phyloP scores from a whole-genome alignment of 1,140 invertebrate species.

The Neodiprion pinetum region DNA sequence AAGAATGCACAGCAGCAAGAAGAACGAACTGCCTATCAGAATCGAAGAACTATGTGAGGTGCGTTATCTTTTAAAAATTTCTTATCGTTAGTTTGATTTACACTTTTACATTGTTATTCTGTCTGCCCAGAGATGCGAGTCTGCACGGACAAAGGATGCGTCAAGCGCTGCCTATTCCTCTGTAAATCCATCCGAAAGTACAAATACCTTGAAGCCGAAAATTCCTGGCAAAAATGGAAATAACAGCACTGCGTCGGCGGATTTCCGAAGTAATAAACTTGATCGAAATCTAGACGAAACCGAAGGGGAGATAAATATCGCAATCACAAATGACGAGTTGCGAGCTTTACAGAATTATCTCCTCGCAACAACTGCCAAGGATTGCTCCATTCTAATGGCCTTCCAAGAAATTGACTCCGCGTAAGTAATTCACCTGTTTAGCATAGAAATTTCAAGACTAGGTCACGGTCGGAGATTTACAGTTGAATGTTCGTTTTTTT shows the following conservation, averaged over 20 bases:
- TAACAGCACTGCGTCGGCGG: background rate
- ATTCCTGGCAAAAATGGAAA: background rate
- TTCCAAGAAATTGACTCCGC: slow-evolving; percentile 51
- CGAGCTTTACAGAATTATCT: slow-evolving; percentile 59
- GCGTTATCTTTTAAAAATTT: slow-evolving; percentile 34
- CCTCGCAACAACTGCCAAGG: slow-evolving; percentile 62
- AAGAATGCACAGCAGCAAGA: slow-evolving; percentile 45
- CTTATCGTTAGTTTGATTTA: no score
- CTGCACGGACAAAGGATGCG: background rate
- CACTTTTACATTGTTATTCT: no score
- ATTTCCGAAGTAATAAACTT: background rate
- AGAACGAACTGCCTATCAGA: slow-evolving; percentile 47
- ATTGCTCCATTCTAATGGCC: slow-evolving; percentile 66
- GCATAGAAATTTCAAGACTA: slow-evolving; percentile 12
- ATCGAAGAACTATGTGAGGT: slow-evolving; percentile 38
- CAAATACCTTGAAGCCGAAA: background rate
- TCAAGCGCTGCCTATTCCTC: no score
- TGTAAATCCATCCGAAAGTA: no score
- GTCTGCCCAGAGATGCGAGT: background rate
- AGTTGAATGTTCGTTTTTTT: slow-evolving; percentile 26
- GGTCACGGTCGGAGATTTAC: background rate
- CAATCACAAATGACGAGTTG: slow-evolving; percentile 30
- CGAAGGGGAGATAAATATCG: slow-evolving; percentile 16
- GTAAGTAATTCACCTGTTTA: slow-evolving; percentile 39
- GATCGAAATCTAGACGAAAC: slow-evolving; percentile 12